Conservation (phyloP, 2,888 invertebrate species). For the Sinodicranocentrus sp. region DNA sequence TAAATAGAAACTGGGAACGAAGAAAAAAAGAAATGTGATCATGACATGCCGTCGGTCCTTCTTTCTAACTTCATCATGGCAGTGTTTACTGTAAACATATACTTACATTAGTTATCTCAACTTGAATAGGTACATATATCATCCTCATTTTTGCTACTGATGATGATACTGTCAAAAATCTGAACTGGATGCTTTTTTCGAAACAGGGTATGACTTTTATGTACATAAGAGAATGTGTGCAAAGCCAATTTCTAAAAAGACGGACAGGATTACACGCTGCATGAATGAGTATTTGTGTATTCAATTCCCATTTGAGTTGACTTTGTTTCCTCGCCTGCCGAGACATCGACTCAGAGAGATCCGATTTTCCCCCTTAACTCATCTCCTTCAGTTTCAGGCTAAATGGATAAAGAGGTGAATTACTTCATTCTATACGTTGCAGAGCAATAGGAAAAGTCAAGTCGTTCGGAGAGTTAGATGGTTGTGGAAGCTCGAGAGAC, state of each 20-base stretch:
- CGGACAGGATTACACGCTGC: not conserved
- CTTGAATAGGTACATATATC: not conserved
- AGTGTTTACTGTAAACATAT: slow-evolving; percentile 60
- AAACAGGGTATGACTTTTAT: too few relatives aligned
- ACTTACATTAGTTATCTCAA: slow-evolving; percentile 31
- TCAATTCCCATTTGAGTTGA: slow-evolving; percentile 49
- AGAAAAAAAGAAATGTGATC: slow-evolving; percentile 75
- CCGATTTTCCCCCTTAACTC: slow-evolving; percentile 9
- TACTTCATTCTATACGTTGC: not conserved
- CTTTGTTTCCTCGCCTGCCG: slow-evolving; percentile 34
- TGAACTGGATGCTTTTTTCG: too few relatives aligned
- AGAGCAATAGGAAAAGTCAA: too few relatives aligned
- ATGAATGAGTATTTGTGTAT: slow-evolving; percentile 22
- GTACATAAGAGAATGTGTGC: not conserved
- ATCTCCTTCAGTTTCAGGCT: slow-evolving; percentile 43
- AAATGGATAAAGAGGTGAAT: slow-evolving; percentile 11
- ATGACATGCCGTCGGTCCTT: slow-evolving; percentile 72
- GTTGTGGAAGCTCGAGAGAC: not conserved
- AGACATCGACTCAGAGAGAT: not conserved
- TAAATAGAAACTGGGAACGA: slow-evolving; percentile 76
- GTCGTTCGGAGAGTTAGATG: too few relatives aligned
- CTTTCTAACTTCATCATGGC: slow-evolving; percentile 29
- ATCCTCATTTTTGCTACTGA: not conserved
- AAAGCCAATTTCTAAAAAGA: too few relatives aligned
- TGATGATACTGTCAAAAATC: not conserved